Evolutionary conservation across 2,113 vertebrate species (phyloP).

Genomic region (Nothoprocta pentlandii): DNA sequence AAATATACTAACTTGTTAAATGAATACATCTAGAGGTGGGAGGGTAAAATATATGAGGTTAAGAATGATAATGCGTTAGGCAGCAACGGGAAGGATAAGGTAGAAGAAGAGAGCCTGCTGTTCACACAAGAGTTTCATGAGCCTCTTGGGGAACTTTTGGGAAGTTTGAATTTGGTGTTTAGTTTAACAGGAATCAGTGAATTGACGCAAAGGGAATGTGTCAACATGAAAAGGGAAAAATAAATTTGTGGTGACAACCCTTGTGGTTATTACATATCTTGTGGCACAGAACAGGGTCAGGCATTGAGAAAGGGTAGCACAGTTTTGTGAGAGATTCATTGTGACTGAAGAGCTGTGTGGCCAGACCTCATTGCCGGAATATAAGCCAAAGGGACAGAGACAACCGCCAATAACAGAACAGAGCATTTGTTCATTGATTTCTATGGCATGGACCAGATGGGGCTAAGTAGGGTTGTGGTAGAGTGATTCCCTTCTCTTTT

Average conservation of each 20-base stretch:
- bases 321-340: neutral
- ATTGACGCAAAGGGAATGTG: neutral
- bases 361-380: neutral
- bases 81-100: neutral
- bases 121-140: neutral
- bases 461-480: neutral
- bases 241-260: neutral
- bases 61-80: neutral
- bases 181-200: neutral
- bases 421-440: neutral
- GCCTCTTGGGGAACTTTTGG: neutral
- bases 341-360: neutral
- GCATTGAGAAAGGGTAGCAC: neutral
- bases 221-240: neutral
- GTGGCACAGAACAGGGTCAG: neutral
- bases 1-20: neutral
- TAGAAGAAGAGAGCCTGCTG: neutral
- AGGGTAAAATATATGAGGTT: neutral
- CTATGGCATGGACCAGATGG: neutral
- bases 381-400: neutral
- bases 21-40: neutral
- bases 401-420: neutral
- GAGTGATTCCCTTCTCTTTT: slow-evolving; percentile 29
- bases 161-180: neutral
- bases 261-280: neutral